Conservation (phyloP, 2,888 invertebrate species). For the Latrodectus hesperus region DNA sequence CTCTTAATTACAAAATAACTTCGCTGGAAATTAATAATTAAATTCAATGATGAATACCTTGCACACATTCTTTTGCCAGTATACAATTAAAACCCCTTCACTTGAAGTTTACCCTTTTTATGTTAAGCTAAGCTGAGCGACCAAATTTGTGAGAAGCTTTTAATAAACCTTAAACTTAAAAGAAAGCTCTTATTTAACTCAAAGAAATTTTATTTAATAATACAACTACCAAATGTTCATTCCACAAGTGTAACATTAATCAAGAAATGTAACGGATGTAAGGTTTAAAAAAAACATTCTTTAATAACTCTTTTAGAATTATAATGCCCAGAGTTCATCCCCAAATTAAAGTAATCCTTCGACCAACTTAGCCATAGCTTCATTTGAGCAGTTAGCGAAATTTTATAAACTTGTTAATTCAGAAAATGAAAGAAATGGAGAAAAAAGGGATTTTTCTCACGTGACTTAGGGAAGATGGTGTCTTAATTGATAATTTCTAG, state of each 20-base stretch:
- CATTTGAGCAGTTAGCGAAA: conserved; percentile 56
- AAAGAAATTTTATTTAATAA: too few relatives aligned
- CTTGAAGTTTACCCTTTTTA: too few relatives aligned
- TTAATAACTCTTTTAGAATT: not conserved
- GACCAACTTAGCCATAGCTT: conserved; percentile 13
- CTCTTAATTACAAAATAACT: too few relatives aligned
- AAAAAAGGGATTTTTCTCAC: conserved; percentile 40
- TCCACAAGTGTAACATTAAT: conserved; percentile 37
- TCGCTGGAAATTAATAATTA: too few relatives aligned
- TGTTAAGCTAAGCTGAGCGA: too few relatives aligned
- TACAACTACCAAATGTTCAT: not conserved
- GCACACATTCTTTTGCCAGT: too few relatives aligned
- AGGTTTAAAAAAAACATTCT: not conserved
- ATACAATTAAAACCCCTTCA: too few relatives aligned
- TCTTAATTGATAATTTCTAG: conserved; percentile 62
- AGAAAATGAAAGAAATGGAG: not conserved
- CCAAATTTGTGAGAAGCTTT: too few relatives aligned
- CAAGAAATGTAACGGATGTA: conserved; percentile 32
- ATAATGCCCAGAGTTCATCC: conserved; percentile 35
- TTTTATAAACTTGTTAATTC: conserved; percentile 68
- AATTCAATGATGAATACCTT: too few relatives aligned
- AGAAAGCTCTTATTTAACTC: too few relatives aligned
- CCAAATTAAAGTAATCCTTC: conserved; percentile 62
- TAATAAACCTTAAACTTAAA: too few relatives aligned
- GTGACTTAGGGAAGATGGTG: conserved; percentile 13